phyloP scores from a whole-genome alignment of 2,888 invertebrate genomes.

The Dyspetes luteomarginatus region DNA sequence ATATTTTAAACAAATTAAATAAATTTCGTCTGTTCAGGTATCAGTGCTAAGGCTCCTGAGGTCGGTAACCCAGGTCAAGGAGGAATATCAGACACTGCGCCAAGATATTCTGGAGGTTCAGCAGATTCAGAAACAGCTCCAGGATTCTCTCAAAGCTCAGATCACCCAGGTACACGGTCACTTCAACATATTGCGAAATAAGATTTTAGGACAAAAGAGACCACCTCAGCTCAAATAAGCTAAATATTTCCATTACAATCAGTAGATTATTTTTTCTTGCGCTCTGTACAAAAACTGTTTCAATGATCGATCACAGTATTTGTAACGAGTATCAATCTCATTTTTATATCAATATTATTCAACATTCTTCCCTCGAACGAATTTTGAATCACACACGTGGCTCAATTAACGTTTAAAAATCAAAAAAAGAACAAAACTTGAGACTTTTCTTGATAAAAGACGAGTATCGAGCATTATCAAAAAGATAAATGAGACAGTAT shows the following conservation, averaged over 20 bases:
- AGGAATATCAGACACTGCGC: constrained; percentile 91
- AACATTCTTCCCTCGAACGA: constrained; percentile 9
- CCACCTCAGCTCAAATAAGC: constrained; percentile 77
- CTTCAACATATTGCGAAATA: constrained; percentile 89
- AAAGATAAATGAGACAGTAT: constrained; percentile 4
- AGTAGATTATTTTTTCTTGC: neutral
- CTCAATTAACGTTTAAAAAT: constrained; percentile 32
- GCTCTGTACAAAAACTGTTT: neutral
- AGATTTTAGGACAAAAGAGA: constrained; percentile 85
- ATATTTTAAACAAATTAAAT: no score
- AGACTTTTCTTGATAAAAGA: constrained; percentile 22
- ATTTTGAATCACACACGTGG: neutral
- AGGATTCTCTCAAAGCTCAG: constrained; percentile 89
- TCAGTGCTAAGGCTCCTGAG: constrained; percentile 90
- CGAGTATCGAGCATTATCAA: constrained; percentile 24
- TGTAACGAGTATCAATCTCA: neutral
- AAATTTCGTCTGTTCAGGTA: constrained; percentile 85
- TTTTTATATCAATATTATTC: constrained; percentile 32
- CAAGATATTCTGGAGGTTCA: constrained; percentile 92
- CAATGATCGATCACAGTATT: neutral
- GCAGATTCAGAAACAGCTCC: constrained; percentile 91
- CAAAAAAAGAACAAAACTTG: constrained; percentile 8
- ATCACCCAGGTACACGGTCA: constrained; percentile 90
- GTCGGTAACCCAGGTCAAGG: constrained; percentile 90
- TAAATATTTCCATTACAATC: neutral